These are phyloP conservation scores for Lathamus discolor DNA, from an alignment of 2,113 vertebrate species.

Conservation along the genomic window DNA sequence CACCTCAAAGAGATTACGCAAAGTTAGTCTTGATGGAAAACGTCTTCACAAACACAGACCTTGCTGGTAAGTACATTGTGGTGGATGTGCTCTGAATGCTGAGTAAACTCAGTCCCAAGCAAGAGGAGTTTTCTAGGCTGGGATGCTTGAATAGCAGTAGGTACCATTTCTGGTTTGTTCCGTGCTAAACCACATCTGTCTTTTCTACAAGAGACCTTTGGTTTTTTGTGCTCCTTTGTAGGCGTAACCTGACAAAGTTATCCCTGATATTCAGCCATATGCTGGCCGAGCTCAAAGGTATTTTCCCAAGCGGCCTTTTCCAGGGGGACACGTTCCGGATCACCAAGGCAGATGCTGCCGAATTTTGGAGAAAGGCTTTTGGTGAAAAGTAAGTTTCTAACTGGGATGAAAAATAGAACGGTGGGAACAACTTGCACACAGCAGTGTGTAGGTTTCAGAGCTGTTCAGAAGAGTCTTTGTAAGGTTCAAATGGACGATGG, in stretches of 20 bases:
- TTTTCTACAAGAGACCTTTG: background rate
- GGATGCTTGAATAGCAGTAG: background rate
- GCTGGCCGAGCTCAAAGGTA: slow-evolving; percentile 97
- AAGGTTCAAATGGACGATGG: background rate
- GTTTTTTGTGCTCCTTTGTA: slow-evolving; percentile 52
- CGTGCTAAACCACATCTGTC: background rate
- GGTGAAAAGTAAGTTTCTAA: slow-evolving; percentile 90
- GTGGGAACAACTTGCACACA: background rate
- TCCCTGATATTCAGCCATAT: slow-evolving; percentile 99
- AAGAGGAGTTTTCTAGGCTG: background rate
- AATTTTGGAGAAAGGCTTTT: slow-evolving; percentile 97
- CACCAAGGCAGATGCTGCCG: slow-evolving; percentile 97
- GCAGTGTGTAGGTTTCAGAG: background rate
- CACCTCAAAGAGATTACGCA: background rate
- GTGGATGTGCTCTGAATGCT: background rate
- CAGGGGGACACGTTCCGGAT: slow-evolving; percentile 97
- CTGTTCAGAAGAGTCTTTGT: background rate
- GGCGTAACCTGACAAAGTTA: slow-evolving; percentile 94
- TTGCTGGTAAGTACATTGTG: background rate
- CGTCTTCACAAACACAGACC: background rate
- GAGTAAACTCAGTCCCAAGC: background rate
- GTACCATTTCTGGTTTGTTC: background rate
- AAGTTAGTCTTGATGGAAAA: background rate
- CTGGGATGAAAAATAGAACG: background rate
- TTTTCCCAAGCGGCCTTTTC: slow-evolving; percentile 94